Conservation (phyloP, 2,797 vertebrate species). For the Enteromius unitaeniatus region DNA sequence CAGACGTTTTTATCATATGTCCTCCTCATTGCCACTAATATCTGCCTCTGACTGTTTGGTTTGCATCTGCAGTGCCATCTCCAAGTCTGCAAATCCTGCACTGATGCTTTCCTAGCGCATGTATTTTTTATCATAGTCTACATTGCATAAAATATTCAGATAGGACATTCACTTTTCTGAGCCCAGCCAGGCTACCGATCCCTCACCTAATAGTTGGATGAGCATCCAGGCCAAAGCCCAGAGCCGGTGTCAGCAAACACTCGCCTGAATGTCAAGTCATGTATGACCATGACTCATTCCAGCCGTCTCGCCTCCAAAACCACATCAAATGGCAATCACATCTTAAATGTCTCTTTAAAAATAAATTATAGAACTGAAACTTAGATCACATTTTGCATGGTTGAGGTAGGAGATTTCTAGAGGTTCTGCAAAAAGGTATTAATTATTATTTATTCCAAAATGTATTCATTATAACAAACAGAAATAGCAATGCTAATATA, state of each 20-base stretch:
- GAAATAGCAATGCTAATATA: no score
- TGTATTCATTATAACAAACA: no score
- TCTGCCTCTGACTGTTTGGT: conserved; percentile 16
- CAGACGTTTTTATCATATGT: background rate
- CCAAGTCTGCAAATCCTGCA: conserved; percentile 50
- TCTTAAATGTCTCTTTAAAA: background rate
- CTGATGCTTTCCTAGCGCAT: conserved; percentile 69
- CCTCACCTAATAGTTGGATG: conserved; percentile 46
- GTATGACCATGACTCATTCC: conserved; percentile 25
- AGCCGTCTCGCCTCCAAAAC: conserved; percentile 18
- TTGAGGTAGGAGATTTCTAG: background rate
- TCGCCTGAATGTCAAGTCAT: conserved; percentile 3
- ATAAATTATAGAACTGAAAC: background rate
- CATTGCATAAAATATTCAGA: conserved; percentile 82
- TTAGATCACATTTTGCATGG: background rate
- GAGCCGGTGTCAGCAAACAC: conserved; percentile 14
- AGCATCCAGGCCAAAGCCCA: conserved; percentile 41
- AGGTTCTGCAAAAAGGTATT: no score
- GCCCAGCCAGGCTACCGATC: conserved; percentile 46
- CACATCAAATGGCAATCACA: conserved; percentile 18
- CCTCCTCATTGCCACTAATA: background rate
- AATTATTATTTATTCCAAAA: no score
- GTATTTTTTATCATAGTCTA: conserved; percentile 83
- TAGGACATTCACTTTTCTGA: conserved; percentile 70
- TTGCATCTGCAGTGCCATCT: conserved; percentile 42